Evolutionary conservation across 2,888 invertebrate species (phyloP).

Genomic region (Coelinius sp.): DNA sequence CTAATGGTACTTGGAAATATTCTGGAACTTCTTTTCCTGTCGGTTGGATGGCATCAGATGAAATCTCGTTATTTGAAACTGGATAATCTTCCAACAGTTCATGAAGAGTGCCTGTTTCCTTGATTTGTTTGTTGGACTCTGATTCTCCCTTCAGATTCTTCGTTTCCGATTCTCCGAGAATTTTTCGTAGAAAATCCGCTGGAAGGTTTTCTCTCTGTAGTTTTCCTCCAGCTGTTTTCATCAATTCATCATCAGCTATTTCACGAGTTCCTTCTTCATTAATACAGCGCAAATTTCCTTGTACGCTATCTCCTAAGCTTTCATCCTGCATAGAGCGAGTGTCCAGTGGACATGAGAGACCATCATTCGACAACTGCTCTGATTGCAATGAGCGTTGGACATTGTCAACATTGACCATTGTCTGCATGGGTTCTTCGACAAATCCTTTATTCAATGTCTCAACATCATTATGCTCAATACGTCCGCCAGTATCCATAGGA

Average conservation of each 20-base stretch:
- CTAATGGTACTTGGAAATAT: conserved; percentile 62
- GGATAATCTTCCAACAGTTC: conserved; percentile 7
- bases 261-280: background rate
- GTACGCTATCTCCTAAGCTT: background rate
- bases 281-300: background rate
- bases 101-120: no score
- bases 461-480: background rate
- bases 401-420: background rate
- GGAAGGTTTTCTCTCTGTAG: background rate
- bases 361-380: conserved; percentile 6
- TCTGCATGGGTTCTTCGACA: background rate
- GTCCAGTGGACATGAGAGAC: background rate
- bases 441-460: background rate
- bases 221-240: background rate
- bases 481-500: background rate
- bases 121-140: no score
- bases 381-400: background rate
- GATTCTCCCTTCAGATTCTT: no score
- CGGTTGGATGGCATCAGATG: conserved; percentile 24
- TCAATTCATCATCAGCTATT: background rate
- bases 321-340: background rate
- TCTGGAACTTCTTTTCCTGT: conserved; percentile 57
- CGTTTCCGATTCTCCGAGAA: no score
- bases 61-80: background rate
- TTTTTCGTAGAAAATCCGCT: no score